These are phyloP conservation scores for Acanthochromis polyacanthus DNA, from an alignment of 2,113 vertebrate species.

Conservation along the genomic window DNA sequence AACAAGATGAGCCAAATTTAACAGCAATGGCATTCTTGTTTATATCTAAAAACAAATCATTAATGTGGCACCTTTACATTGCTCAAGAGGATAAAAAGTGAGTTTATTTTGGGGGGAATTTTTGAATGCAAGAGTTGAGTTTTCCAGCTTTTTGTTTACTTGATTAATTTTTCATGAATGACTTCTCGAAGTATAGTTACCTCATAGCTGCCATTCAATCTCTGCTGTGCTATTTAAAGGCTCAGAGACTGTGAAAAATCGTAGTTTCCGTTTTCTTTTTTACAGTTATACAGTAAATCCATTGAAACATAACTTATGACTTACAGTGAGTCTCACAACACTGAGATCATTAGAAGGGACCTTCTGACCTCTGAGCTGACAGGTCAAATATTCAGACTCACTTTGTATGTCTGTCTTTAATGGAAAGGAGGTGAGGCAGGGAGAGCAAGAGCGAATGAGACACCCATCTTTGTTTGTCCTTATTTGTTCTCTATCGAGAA, in stretches of 20 bases:
- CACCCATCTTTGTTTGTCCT: slow-evolving; percentile 40
- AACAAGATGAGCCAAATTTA: background rate
- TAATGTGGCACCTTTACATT: background rate
- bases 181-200: background rate
- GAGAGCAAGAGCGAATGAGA: slow-evolving; percentile 37
- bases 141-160: slow-evolving; percentile 15
- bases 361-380: slow-evolving; percentile 20
- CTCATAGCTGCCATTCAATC: slow-evolving; percentile 14
- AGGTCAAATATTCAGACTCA: slow-evolving; percentile 22
- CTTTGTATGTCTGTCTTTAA: background rate
- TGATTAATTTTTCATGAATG: slow-evolving; percentile 38
- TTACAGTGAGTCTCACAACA: background rate
- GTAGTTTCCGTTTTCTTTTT: background rate
- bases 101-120: slow-evolving; percentile 7
- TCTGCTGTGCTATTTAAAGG: slow-evolving; percentile 18
- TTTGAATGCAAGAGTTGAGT: background rate
- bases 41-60: slow-evolving; percentile 6
- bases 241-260: background rate
- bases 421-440: background rate
- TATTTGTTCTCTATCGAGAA: slow-evolving; percentile 46
- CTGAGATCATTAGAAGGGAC: slow-evolving; percentile 29
- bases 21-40: background rate
- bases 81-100: background rate
- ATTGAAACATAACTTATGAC: slow-evolving; percentile 25
- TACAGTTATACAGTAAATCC: background rate